phyloP scores from a whole-genome alignment of 1,140 invertebrate genomes.

The Heliconius himera region DNA sequence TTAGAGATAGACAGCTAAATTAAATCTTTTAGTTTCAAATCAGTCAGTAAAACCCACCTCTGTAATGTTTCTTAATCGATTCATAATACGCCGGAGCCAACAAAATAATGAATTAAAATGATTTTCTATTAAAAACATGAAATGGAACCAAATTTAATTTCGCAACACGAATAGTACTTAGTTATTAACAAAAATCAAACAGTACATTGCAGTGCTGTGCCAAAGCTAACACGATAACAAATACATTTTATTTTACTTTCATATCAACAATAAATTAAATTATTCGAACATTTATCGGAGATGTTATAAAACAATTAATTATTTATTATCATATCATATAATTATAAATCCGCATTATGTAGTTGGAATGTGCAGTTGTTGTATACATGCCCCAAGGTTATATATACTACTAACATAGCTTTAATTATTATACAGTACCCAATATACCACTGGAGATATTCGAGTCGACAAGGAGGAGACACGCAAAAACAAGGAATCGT shows the following conservation, averaged over 20 bases:
- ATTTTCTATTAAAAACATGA: background rate
- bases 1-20: too few relatives aligned
- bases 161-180: background rate
- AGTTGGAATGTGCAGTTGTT: conserved; percentile 33
- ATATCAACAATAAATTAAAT: background rate
- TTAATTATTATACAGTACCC: conserved; percentile 81
- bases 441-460: conserved; percentile 82
- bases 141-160: background rate
- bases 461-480: conserved; percentile 80
- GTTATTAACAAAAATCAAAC: background rate
- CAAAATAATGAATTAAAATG: background rate
- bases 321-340: background rate
- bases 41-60: too few relatives aligned
- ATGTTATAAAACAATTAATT: background rate
- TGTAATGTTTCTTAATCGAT: background rate
- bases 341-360: background rate
- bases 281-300: background rate
- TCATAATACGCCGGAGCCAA: background rate
- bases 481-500: conserved; percentile 81
- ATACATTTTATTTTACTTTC: background rate
- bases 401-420: conserved; percentile 72
- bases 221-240: conserved; percentile 1
- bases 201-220: conserved; percentile 1
- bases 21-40: too few relatives aligned
- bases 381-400: conserved; percentile 46